These are phyloP conservation scores for Holotrichia oblita DNA, from an alignment of 1,140 invertebrate genomes.

Conservation along the genomic window DNA sequence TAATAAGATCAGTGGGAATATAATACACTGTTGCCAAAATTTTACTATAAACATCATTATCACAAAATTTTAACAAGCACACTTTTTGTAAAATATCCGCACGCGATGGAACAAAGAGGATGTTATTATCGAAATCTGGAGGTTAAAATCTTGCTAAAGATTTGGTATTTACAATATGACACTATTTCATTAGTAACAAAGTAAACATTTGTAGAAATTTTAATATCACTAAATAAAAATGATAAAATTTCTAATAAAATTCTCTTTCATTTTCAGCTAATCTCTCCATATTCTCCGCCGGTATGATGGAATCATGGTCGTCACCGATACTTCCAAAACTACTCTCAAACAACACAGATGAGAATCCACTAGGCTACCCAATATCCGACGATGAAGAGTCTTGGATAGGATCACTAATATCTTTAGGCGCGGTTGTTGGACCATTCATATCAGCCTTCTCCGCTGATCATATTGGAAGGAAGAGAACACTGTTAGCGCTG, in stretches of 20 bases:
- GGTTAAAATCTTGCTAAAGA: no score
- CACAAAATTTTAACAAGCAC: no score
- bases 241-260: neutral
- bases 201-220: no score
- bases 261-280: constrained; percentile 37
- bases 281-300: constrained; percentile 35
- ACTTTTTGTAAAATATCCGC: no score
- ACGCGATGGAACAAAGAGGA: no score
- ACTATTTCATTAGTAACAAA: no score
- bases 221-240: no score
- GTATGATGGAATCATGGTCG: constrained; percentile 50
- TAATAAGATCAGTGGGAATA: no score
- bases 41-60: no score
- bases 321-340: constrained; percentile 53
- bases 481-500: constrained; percentile 59
- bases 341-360: constrained; percentile 41
- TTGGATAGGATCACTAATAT: constrained; percentile 85
- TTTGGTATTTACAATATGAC: no score
- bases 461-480: constrained; percentile 76
- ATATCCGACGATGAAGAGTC: constrained; percentile 68
- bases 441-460: constrained; percentile 70
- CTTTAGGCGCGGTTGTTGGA: constrained; percentile 82
- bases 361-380: constrained; percentile 59
- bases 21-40: no score
- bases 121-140: no score